phyloP scores from a whole-genome alignment of 1,140 invertebrate species.

The Andrena cerasifolii region DNA sequence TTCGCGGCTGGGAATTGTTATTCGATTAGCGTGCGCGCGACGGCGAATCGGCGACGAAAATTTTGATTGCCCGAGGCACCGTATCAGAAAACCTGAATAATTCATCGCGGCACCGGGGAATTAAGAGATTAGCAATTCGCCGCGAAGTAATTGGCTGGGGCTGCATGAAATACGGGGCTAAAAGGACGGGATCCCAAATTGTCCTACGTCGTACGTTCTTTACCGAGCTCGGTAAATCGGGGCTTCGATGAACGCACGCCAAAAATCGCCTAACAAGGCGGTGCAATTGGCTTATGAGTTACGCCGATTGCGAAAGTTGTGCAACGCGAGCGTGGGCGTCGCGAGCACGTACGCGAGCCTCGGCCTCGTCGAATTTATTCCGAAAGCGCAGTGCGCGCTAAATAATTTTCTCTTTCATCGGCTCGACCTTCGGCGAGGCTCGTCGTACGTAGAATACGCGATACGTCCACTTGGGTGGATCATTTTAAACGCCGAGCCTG shows the following conservation, averaged over 20 bases:
- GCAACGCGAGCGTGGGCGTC: background rate
- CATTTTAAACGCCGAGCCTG: background rate
- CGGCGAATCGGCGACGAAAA: background rate
- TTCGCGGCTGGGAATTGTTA: background rate
- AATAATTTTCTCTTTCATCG: conserved; percentile 3
- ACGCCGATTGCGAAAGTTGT: background rate
- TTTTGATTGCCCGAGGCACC: background rate
- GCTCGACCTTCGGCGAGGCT: background rate
- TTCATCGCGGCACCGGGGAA: background rate
- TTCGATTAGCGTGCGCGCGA: background rate
- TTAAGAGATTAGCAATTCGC: conserved; percentile 1
- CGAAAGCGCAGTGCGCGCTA: background rate
- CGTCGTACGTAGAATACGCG: background rate
- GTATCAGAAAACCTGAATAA: background rate
- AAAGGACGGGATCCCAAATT: background rate
- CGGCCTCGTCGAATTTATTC: conserved; percentile 2
- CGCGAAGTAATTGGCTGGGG: background rate
- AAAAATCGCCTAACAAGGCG: background rate
- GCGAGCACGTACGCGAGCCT: background rate
- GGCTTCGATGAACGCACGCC: too few species aligned
- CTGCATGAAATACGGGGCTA: background rate
- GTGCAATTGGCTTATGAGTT: background rate
- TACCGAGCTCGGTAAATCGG: background rate
- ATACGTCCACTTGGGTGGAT: background rate
- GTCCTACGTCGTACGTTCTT: too few species aligned